Percentiles rank a stretch among this genome's conserved stretches.
phyloP scores from a whole-genome alignment of 2,113 vertebrate species.

The Nansenia antarctica region DNA sequence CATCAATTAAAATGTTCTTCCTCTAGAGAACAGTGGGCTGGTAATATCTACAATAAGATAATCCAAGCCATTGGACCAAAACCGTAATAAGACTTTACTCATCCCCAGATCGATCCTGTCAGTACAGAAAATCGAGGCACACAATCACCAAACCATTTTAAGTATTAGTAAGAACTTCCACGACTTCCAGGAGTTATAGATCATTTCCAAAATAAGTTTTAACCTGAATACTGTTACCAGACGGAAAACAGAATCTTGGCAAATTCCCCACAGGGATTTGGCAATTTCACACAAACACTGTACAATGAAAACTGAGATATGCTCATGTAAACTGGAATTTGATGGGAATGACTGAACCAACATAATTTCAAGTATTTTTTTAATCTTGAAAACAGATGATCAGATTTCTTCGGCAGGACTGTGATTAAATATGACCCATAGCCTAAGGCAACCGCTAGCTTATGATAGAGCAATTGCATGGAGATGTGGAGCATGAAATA shows the following conservation, averaged over 20 bases:
- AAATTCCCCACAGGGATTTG: conserved; percentile 67
- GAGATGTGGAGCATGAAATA: not conserved
- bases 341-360: not conserved
- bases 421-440: too few species aligned
- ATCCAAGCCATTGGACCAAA: not conserved
- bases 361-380: too few species aligned
- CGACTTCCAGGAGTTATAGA: conserved; percentile 55
- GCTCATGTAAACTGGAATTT: conserved; percentile 27
- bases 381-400: too few species aligned
- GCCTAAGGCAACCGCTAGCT: too few species aligned
- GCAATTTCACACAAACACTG: conserved; percentile 55
- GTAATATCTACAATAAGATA: too few species aligned
- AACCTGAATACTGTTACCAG: conserved; percentile 71
- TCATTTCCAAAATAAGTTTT: conserved; percentile 53
- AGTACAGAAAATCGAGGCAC: not conserved
- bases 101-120: not conserved
- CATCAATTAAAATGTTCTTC: not conserved
- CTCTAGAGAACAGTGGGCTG: too few species aligned
- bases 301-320: conserved; percentile 47
- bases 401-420: too few species aligned
- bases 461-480: too few species aligned
- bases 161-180: conserved; percentile 42
- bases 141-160: not conserved
- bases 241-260: conserved; percentile 68
- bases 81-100: not conserved